Evolutionary conservation across 2,113 vertebrate species (phyloP), one percentile per base, ranked within the genome.

Genomic region (Carassius carassius): DNA sequence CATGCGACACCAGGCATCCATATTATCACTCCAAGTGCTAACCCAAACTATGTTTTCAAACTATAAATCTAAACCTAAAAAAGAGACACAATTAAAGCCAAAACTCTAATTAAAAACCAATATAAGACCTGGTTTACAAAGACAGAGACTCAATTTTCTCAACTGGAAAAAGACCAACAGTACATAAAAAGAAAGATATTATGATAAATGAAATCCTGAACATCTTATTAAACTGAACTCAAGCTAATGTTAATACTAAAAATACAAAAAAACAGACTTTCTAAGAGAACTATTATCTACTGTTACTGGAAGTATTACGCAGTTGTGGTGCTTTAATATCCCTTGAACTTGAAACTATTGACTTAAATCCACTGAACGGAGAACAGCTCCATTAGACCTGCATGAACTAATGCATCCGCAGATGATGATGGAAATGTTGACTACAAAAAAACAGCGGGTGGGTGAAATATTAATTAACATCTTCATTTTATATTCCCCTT

Each of bases 381-480:
- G 63, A 63, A 62, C 76, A 74, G 51, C 29, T 82, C 76, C 70
- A 62, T 56, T 78, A 82, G 83, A 82, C 49, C 21, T 78, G 86
- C 79, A 73, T 54, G 54, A 73, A 72, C 76, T 84, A 75, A 84
- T 54, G 58, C 75, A 80, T 87, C 69, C 79, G 67, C 81, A 84
- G 73, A 83, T 87, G 75, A 69, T 74, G 44, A 65, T 82, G 74
- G 70, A 85, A 86, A 82, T 84, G 82, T 80, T 86, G 87, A 82
- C 49, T 83, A 51, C 70, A 62, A 83, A 65, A 85, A 75, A 70
- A 44, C 54, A 70, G 80, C 79, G 74, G 67, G 80, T 72, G 62
- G 76, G 69, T 87, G 47, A 85, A 87, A 89, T 89, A 85, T 82
- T 85, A 70, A 85, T 89, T 84, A 89, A 84, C 65, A 84, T 83